Percentiles rank a stretch among this genome's conserved stretches.
These are phyloP conservation scores for Petrophora chlorosata DNA, from an alignment of 2,888 invertebrate species.

Conservation along the genomic window DNA sequence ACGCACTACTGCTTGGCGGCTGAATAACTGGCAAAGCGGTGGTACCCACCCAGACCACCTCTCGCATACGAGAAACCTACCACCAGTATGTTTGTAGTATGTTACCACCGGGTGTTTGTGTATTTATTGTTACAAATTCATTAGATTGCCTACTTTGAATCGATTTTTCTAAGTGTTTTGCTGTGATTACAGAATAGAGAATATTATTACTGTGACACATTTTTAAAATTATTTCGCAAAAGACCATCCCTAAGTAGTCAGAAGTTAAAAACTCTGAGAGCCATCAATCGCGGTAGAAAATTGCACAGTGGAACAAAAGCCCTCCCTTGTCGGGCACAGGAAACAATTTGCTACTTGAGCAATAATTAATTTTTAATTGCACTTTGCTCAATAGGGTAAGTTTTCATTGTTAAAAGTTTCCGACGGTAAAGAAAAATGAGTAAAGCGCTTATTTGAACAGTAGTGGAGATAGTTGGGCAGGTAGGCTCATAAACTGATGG, in stretches of 20 bases:
- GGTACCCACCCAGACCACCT: too few species aligned
- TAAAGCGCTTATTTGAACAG: conserved; percentile 16
- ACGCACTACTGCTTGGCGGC: too few species aligned
- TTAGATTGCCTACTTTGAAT: too few species aligned
- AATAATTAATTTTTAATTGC: conserved; percentile 61
- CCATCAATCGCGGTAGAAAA: conserved; percentile 33
- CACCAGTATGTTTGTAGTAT: too few species aligned
- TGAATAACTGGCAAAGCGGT: too few species aligned
- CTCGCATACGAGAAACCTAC: too few species aligned
- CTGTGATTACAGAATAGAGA: too few species aligned
- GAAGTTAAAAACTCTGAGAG: conserved; percentile 1
- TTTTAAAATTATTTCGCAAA: conserved; percentile 4
- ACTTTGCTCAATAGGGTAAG: conserved; percentile 31
- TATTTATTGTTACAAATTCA: neutral
- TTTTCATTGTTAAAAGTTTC: conserved; percentile 37
- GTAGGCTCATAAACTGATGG: neutral
- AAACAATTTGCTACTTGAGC: conserved; percentile 42
- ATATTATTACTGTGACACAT: too few species aligned
- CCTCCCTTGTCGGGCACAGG: conserved; percentile 13
- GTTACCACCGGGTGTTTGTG: too few species aligned
- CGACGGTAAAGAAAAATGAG: conserved; percentile 7
- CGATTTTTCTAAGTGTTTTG: too few species aligned
- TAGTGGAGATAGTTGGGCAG: too few species aligned
- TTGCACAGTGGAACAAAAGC: conserved; percentile 40
- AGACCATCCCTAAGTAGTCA: conserved; percentile 1